phyloP scores from a whole-genome alignment of 2,113 vertebrate genomes.

The human region GRCh38 chr21:41914501-41915000 shows the following conservation, averaged over 20 bases:
- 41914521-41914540: accelerated
- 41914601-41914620: constrained; percentile 81
- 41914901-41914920: accelerated
- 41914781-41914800: accelerated
- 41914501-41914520: too few species aligned
- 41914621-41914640: constrained; percentile 88
- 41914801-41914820: accelerated
- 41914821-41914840: not conserved
- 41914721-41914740: constrained; percentile 77
- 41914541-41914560: accelerated
- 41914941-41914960: not conserved
- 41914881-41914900: accelerated
- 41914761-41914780: not conserved
- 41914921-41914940: not conserved
- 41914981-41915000: not conserved
- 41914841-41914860: too few species aligned
- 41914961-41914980: accelerated
- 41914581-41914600: constrained; percentile 82
- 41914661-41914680: constrained; percentile 95
- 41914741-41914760: not conserved
- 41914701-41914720: constrained; percentile 66
- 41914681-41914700: constrained; percentile 87
- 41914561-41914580: accelerated
- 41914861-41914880: accelerated
- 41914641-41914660: constrained; percentile 94